Evolutionary conservation across 2,797 vertebrate species (phyloP).

Genomic region (Basileuterus tristriatus): DNA sequence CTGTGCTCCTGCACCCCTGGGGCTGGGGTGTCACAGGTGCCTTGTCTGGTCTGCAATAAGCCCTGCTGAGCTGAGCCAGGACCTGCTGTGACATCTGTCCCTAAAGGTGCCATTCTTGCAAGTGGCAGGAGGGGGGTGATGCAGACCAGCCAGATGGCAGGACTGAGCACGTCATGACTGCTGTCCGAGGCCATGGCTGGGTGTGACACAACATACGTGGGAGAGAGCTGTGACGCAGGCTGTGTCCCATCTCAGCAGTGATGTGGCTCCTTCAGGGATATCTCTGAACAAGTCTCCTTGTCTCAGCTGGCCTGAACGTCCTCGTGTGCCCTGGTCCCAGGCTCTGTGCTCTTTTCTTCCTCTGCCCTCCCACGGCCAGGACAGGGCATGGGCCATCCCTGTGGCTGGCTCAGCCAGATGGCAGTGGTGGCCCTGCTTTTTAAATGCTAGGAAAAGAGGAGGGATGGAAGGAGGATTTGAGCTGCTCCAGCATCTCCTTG

Average conservation of each 20-base stretch:
- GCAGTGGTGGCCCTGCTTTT: background rate
- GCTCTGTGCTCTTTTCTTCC: background rate
- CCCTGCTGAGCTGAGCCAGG: accelerated
- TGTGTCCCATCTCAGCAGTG: background rate
- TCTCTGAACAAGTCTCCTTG: background rate
- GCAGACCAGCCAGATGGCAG: background rate
- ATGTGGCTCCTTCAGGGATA: background rate
- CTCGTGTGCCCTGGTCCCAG: accelerated
- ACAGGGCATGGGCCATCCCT: accelerated
- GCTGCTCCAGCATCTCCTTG: background rate
- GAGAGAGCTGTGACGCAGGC: background rate
- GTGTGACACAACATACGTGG: background rate
- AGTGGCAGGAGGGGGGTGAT: background rate
- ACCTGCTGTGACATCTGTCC: background rate
- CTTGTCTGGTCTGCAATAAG: background rate
- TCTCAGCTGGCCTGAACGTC: background rate
- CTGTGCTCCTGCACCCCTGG: background rate
- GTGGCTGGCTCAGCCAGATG: background rate
- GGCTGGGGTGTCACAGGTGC: background rate
- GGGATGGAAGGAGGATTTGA: background rate
- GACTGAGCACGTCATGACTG: background rate
- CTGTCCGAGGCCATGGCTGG: background rate
- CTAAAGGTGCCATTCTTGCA: background rate
- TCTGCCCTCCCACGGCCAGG: background rate
- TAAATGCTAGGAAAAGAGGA: background rate